phyloP scores from a whole-genome alignment of 2,113 vertebrate genomes.

The Ammospiza caudacuta region DNA sequence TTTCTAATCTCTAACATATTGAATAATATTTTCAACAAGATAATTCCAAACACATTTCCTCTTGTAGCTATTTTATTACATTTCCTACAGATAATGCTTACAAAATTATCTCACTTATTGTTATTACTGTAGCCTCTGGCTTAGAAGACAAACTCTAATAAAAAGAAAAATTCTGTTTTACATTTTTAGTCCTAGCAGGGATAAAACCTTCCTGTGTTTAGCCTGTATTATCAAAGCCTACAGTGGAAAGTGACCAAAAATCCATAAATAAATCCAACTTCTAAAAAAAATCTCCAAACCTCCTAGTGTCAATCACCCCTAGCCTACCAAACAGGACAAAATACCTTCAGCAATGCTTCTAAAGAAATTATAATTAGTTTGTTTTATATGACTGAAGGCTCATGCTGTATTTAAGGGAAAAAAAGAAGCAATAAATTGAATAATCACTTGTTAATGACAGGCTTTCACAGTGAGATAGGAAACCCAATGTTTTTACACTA shows the following conservation, averaged over 20 bases:
- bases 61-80: slow-evolving; percentile 52
- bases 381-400: not conserved
- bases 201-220: slow-evolving; percentile 10
- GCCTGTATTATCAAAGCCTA: not conserved
- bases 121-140: slow-evolving; percentile 22
- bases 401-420: not conserved
- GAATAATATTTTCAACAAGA: slow-evolving; percentile 37
- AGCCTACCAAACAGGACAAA: not conserved
- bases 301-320: not conserved
- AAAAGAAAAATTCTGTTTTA: slow-evolving; percentile 23
- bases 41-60: slow-evolving; percentile 49
- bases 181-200: not conserved
- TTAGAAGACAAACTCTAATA: slow-evolving; percentile 44
- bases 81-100: slow-evolving; percentile 62
- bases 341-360: not conserved
- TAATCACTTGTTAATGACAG: slow-evolving; percentile 19
- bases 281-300: not conserved
- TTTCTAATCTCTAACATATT: slow-evolving; percentile 49
- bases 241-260: slow-evolving; percentile 2
- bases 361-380: slow-evolving; percentile 12
- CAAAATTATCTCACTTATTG: slow-evolving; percentile 50
- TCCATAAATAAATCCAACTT: not conserved
- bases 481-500: not conserved
- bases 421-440: not conserved
- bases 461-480: not conserved